Conservation (phyloP, 2,797 vertebrate genomes). For the Cossypha niveicapilla region DNA sequence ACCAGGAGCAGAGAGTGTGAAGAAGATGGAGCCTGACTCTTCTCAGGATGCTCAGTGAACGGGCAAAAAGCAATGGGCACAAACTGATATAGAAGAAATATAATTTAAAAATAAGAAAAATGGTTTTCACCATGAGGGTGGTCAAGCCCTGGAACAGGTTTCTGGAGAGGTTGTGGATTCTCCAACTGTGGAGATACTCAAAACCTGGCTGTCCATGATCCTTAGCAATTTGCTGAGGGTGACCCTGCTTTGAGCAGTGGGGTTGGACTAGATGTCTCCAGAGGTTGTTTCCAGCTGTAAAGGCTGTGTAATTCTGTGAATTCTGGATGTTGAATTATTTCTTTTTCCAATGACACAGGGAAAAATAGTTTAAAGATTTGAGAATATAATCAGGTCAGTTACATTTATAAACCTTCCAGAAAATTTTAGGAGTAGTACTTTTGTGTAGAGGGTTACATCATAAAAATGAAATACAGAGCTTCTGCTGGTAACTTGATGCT, state of each 20-base stretch:
- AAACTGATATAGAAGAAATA: neutral
- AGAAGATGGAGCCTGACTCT: neutral
- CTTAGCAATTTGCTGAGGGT: neutral
- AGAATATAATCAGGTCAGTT: neutral
- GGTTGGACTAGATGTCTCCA: neutral
- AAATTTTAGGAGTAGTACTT: neutral
- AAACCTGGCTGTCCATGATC: neutral
- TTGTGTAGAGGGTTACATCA: neutral
- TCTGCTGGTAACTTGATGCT: neutral
- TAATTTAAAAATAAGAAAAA: neutral
- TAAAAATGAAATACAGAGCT: neutral
- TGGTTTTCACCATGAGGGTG: rapidly evolving
- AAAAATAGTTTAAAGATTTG: neutral
- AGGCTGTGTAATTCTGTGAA: neutral
- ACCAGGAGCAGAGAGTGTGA: neutral
- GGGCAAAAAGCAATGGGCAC: neutral
- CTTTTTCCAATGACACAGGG: neutral
- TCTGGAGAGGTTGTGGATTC: neutral
- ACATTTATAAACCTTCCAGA: neutral
- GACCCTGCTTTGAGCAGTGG: neutral
- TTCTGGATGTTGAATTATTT: neutral
- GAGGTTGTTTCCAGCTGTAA: neutral
- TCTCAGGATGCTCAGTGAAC: neutral
- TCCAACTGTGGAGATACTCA: neutral
- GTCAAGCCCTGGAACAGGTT: neutral